Evolutionary conservation across 1,140 invertebrate species (phyloP), one percentile per base, ranked within the genome.

Genomic region (Batillaria attramentaria): DNA sequence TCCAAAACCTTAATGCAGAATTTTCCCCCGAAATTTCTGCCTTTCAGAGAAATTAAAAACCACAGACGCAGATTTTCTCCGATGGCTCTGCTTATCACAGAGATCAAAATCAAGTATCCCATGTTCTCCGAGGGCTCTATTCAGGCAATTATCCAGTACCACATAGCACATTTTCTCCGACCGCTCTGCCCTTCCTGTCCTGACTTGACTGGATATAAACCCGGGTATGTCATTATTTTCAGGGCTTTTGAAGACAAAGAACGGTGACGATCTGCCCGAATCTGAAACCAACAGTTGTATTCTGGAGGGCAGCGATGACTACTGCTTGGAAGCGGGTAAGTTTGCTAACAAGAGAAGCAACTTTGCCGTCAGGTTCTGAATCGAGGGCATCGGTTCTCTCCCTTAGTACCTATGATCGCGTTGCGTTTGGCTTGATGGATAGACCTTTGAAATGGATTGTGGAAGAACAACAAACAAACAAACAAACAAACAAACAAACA

Each of bases 301-400:
- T 41, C 16, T 24, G 13, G 16, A 41, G 16, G 18, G 37, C 39
- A 10, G 8, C 10, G 28, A 41, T 16, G 66, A 69, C 8, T 69
- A 69, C 39, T 69, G 66, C 66, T 18, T 69, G 24, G n/a, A 41
- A 41, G 35, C 66, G 3, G 66, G 68, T 70, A 41, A 13, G 35
- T 6, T 60, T 24, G 24, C 46, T 50, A 8, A 13, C 24, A 8
- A 50, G 10, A 8, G 46, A 13, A 50, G 24, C 46, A 50, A 50
- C 24, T n/a, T n/a, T n/a, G n/a, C n/a, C n/a, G n/a, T n/a, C n/a
- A n/a, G n/a, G n/a, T n/a, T n/a, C n/a, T n/a, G n/a, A 50, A 50
- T 50, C 46, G 24, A 50, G 46, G 24, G 24, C 10, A 24, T 24
- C 57, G 31, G 6, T 60, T 60, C 6, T 5, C 31, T 60, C 24